A percentile compares a stretch with the other conserved stretches of the same genome.
Evolutionary conservation across 1,140 invertebrate species (phyloP).

Genomic region (Gyrodactylus bullatarudis): DNA sequence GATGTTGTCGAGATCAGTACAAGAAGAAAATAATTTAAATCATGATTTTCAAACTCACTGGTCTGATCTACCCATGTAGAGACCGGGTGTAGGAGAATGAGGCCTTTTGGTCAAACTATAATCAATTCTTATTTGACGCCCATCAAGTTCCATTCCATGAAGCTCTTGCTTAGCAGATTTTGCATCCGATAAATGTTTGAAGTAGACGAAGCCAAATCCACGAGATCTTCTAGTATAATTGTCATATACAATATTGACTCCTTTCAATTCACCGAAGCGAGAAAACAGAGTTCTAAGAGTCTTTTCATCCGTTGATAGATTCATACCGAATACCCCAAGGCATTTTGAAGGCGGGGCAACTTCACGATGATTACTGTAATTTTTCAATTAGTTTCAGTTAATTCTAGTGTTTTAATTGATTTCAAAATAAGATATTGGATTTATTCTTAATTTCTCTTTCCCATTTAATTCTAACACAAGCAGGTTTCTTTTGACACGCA

Average conservation of each 20-base stretch:
- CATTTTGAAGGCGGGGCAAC: slow-evolving; percentile 53
- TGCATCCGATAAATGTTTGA: slow-evolving; percentile 49
- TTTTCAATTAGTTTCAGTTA: too few relatives aligned
- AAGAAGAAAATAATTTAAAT: too few relatives aligned
- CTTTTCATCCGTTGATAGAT: slow-evolving; percentile 55
- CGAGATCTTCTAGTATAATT: slow-evolving; percentile 47
- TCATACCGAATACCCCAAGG: slow-evolving; percentile 67
- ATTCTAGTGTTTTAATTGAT: too few relatives aligned
- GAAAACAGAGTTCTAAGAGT: slow-evolving; percentile 67
- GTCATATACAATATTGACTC: slow-evolving; percentile 74
- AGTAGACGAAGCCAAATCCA: slow-evolving; percentile 90
- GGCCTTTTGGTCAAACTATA: slow-evolving; percentile 82
- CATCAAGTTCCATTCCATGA: slow-evolving; percentile 66
- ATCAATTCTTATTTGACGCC: slow-evolving; percentile 59
- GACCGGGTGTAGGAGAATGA: slow-evolving; percentile 79
- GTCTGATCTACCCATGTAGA: slow-evolving; percentile 56
- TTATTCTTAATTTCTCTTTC: too few relatives aligned
- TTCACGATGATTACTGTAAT: slow-evolving; percentile 27
- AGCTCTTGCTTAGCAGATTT: slow-evolving; percentile 67
- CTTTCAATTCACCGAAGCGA: slow-evolving; percentile 57
- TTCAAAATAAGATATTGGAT: too few relatives aligned
- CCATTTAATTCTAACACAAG: too few relatives aligned
- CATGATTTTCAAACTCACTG: not conserved
- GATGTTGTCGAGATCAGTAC: too few relatives aligned
- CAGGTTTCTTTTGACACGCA: too few relatives aligned